Conservation (phyloP, 1,140 invertebrate species). For the Stenopsyche tienmushanensis region DNA sequence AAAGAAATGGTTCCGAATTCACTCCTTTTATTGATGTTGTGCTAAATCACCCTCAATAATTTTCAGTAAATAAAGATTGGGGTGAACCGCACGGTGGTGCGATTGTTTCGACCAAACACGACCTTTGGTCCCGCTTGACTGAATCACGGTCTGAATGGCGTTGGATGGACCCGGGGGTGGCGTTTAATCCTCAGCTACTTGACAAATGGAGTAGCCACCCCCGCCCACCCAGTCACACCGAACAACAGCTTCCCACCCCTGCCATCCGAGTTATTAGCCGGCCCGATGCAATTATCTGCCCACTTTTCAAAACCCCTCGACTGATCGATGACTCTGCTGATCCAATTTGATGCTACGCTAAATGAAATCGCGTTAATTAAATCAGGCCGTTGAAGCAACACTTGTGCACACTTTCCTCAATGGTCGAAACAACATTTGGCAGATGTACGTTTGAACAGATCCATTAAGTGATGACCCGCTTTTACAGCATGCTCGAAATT, state of each 20-base stretch:
- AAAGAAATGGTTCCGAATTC: not conserved
- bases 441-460: too few relatives aligned
- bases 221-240: not conserved
- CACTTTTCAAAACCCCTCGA: constrained; percentile 1
- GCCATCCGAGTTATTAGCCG: not conserved
- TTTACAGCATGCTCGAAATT: too few relatives aligned
- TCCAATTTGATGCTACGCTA: constrained; percentile 8
- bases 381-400: not conserved
- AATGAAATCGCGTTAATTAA: constrained; percentile 20
- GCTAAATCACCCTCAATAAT: constrained; percentile 4
- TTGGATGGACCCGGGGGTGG: not conserved
- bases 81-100: not conserved
- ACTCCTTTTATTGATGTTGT: not conserved
- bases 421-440: too few relatives aligned
- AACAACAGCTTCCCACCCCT: not conserved
- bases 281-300: constrained; percentile 1
- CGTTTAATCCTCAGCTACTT: constrained; percentile 35
- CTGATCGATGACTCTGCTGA: constrained; percentile 10
- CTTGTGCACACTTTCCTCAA: not conserved
- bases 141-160: not conserved
- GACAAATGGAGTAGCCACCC: constrained; percentile 35
- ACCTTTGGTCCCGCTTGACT: not conserved
- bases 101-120: constrained; percentile 12
- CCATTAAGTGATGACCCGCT: too few relatives aligned
- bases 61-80: constrained; percentile 15